A percentile compares a stretch with the other conserved stretches of the same genome.
Conservation (phyloP, 1,140 invertebrate species). For the Harlomillsia oculata region DNA sequence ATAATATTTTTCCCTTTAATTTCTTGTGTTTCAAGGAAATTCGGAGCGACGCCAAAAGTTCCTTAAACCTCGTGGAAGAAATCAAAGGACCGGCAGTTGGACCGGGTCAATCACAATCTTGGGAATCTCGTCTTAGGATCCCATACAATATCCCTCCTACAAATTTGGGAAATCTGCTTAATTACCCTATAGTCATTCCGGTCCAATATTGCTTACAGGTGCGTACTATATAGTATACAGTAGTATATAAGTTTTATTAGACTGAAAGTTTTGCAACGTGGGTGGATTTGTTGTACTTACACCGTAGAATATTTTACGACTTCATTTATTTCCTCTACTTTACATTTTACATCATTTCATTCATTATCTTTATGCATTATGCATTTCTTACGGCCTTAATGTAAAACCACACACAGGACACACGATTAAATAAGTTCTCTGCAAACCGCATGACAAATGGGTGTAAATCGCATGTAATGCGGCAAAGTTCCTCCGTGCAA, state of each 20-base stretch:
- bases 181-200: constrained; percentile 10
- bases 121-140: constrained; percentile 17
- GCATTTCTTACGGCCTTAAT: too few relatives aligned
- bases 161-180: constrained; percentile 21
- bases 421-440: too few relatives aligned
- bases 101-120: constrained; percentile 13
- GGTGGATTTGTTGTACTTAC: too few relatives aligned
- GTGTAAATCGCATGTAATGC: too few relatives aligned
- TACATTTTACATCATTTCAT: too few relatives aligned
- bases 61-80: constrained; percentile 7
- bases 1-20: too few relatives aligned
- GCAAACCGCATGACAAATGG: too few relatives aligned
- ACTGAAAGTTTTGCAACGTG: neutral
- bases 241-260: neutral
- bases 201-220: constrained; percentile 21
- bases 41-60: neutral
- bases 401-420: too few relatives aligned
- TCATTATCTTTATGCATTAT: too few relatives aligned
- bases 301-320: too few relatives aligned
- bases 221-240: neutral
- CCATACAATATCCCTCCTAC: constrained; percentile 14
- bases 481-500: too few relatives aligned
- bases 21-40: constrained; percentile 10
- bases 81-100: constrained; percentile 15
- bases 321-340: too few relatives aligned